Evolutionary conservation across 2,797 vertebrate species (phyloP).

Genomic region (Thaleichthys pacificus): DNA sequence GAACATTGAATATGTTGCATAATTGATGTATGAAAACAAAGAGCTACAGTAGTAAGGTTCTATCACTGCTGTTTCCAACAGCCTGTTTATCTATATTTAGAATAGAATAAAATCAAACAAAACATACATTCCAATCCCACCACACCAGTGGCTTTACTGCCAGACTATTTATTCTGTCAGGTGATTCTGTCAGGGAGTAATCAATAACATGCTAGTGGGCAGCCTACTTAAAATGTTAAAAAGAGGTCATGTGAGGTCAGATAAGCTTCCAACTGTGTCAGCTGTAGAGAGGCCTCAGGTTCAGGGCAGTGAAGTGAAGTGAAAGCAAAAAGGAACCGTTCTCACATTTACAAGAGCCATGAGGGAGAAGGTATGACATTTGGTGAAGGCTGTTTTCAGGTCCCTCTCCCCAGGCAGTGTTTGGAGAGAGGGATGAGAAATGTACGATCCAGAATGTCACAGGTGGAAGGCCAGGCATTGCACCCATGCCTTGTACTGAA

Average conservation of each 20-base stretch:
- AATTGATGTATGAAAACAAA: slow-evolving; percentile 18
- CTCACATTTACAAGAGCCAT: background rate
- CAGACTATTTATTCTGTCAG: background rate
- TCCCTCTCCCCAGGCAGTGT: background rate
- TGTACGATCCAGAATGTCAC: background rate
- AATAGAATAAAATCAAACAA: background rate
- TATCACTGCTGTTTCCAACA: background rate
- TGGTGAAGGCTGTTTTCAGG: background rate
- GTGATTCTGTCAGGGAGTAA: background rate
- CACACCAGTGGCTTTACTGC: background rate
- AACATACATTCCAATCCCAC: background rate
- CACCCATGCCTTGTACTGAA: background rate
- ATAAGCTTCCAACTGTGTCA: too few relatives aligned
- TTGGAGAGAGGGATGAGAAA: background rate
- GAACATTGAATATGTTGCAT: background rate
- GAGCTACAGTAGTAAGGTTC: background rate
- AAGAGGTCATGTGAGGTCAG: too few relatives aligned
- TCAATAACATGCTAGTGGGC: background rate
- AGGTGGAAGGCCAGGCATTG: background rate
- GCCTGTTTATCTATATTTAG: background rate
- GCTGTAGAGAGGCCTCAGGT: background rate
- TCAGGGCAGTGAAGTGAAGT: too few relatives aligned
- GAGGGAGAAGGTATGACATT: slow-evolving; percentile 6
- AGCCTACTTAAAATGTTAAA: background rate
- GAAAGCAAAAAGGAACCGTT: background rate